A percentile compares a stretch with the other conserved stretches of the same genome.
Conservation (phyloP, 2,113 vertebrate species). For the Platysternon megacephalum region DNA sequence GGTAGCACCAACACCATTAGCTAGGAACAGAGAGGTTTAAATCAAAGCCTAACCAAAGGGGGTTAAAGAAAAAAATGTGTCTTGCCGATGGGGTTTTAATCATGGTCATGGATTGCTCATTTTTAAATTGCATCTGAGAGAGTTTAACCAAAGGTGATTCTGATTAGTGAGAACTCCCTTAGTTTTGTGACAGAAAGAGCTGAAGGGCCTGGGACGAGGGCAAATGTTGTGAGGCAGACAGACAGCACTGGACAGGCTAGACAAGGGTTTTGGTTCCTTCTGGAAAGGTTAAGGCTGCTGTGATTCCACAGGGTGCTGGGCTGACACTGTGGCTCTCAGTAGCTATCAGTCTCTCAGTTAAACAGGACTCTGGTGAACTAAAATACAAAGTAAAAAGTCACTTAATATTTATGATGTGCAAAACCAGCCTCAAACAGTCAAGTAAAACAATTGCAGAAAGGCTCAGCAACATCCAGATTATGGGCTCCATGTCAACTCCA, state of each 20-base stretch:
- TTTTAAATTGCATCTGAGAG: not conserved
- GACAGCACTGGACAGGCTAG: not conserved
- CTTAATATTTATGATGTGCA: not conserved
- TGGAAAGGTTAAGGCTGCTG: not conserved
- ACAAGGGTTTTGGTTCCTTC: not conserved
- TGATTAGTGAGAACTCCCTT: not conserved
- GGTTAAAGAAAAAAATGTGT: not conserved
- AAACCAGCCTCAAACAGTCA: constrained; percentile 9
- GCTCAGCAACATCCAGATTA: not conserved
- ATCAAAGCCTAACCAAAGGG: not conserved
- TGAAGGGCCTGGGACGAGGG: not conserved
- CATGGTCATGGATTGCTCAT: rapidly evolving
- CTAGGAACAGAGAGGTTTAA: not conserved
- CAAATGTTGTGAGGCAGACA: not conserved
- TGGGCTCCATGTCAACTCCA: not conserved
- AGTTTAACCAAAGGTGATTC: not conserved
- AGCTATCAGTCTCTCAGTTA: not conserved
- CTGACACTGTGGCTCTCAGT: not conserved
- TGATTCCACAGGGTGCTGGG: not conserved
- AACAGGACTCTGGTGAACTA: not conserved
- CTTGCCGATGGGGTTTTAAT: not conserved
- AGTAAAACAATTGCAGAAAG: constrained; percentile 35
- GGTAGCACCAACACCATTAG: not conserved
- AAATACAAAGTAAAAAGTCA: not conserved
- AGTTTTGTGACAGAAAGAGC: not conserved